These are phyloP conservation scores for cattle (Bos taurus) DNA, from an alignment of 2,113 vertebrate species.

Conservation along the genomic window DNA sequence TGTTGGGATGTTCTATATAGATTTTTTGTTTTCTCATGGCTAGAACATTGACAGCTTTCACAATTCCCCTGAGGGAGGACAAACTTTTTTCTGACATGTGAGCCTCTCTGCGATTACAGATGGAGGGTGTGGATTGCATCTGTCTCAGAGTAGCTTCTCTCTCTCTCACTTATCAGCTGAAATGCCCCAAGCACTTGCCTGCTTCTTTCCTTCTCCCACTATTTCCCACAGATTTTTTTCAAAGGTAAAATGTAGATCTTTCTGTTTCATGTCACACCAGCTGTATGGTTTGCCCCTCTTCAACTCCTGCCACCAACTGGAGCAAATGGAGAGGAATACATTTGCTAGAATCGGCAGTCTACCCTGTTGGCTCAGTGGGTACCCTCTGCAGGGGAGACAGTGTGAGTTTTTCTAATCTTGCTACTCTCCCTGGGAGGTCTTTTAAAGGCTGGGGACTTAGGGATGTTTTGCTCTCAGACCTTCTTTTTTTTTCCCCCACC, in stretches of 20 bases:
- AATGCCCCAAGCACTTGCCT: conserved; percentile 75
- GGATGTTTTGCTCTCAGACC: conserved; percentile 21
- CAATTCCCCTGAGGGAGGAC: conserved; percentile 66
- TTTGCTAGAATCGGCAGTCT: conserved; percentile 27
- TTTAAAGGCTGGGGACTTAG: conserved; percentile 31
- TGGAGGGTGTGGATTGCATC: conserved; percentile 75
- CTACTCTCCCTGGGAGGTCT: conserved; percentile 49
- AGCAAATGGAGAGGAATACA: conserved; percentile 59
- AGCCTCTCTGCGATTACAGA: conserved; percentile 66
- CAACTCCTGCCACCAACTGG: conserved; percentile 52
- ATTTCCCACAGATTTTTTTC: conserved; percentile 73
- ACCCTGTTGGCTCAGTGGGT: conserved; percentile 29
- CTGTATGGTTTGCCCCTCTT: conserved; percentile 20
- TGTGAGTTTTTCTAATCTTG: conserved; percentile 25
- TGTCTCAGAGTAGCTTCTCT: conserved; percentile 57
- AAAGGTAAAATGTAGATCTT: conserved; percentile 47
- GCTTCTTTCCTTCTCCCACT: conserved; percentile 63
- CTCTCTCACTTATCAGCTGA: conserved; percentile 68
- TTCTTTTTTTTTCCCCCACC: too few species aligned
- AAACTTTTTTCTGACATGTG: conserved; percentile 71
- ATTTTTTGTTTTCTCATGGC: conserved; percentile 75
- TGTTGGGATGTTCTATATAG: conserved; percentile 66
- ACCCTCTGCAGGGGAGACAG: neutral
- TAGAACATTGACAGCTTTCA: conserved; percentile 72
- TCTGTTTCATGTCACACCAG: conserved; percentile 57